Base-by-base conservation (phyloP, 2,113 vertebrate species). In the Struthidea cinerea region DNA sequence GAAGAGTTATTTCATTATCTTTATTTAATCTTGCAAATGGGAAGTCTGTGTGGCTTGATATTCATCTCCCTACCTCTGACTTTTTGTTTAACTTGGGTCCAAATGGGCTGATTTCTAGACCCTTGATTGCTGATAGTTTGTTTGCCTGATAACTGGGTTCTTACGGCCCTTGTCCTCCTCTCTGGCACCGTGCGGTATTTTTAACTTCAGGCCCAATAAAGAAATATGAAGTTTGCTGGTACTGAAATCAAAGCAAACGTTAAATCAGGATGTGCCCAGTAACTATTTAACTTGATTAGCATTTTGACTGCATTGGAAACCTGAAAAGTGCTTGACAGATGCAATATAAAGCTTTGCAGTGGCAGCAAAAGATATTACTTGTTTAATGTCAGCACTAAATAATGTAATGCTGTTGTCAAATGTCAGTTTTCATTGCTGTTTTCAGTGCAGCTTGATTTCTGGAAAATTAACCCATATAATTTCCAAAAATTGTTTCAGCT, bases 341-440 rank as follows among this genome's bases (percentile, higher is more conserved):
- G 83, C 64, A 86, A 75, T 84, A 47, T 57, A 86, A 88, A 68
- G 56, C 56, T 91, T 86, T 81, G 74, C 77, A 53, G 77, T 55
- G 64, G 47, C 88, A 94, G 80, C 81, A 87, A 47, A 96, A 84
- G 55, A 67, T 96, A 93, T 88, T 95, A 64, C 83, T 93, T 94
- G 90, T 86, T 94, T 96, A 94, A 96, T 95, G 88, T 70, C 93
- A 94, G 94, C 91, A 68, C 91, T 97, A 96, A 90, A 92, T 94
- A 95, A 95, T 77, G 67, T 86, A 84, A 74, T 96, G 39, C 60
- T 50, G 47, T 92, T 94, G 92, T 91, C 90, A 96, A 96, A 95
- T 94, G 87, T 94, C 94, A 93, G 64, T 90, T 96, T 97, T 96
- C 91, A 84, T 70, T 95, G 92, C 92, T 94, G 41, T 67, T 93